Percentiles rank a stretch among this genome's conserved stretches.
These are phyloP conservation scores for Chaenocephalus aceratus DNA, from an alignment of 2,113 vertebrate genomes.

Conservation along the genomic window DNA sequence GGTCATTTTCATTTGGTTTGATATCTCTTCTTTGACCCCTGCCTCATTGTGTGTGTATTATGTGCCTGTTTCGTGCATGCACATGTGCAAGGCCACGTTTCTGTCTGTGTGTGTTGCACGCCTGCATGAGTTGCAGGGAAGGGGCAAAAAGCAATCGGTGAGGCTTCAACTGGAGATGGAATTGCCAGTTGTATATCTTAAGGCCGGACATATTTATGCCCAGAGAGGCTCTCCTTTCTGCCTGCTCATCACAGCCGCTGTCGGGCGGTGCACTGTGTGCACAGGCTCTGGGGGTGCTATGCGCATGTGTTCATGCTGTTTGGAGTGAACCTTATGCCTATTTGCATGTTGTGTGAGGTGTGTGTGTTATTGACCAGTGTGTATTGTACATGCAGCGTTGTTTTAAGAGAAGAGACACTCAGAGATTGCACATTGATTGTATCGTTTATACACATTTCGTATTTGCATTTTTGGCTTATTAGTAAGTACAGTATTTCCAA, in stretches of 20 bases:
- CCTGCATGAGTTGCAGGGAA: constrained; percentile 39
- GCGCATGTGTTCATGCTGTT: not conserved
- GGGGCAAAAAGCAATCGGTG: constrained; percentile 64
- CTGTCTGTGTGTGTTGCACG: constrained; percentile 24
- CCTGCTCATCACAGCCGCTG: constrained; percentile 73
- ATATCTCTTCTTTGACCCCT: constrained; percentile 55
- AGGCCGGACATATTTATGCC: constrained; percentile 74
- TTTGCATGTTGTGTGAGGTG: not conserved
- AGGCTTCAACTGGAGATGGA: constrained; percentile 68
- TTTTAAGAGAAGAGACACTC: too few relatives aligned
- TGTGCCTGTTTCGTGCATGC: constrained; percentile 8
- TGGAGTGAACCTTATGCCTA: not conserved
- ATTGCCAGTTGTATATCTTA: constrained; percentile 74
- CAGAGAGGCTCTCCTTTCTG: constrained; percentile 68
- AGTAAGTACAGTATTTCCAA: too few relatives aligned
- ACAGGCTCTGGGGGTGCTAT: not conserved
- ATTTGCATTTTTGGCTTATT: too few relatives aligned
- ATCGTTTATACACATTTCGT: too few relatives aligned
- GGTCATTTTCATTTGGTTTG: constrained; percentile 49
- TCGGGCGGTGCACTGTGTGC: constrained; percentile 25
- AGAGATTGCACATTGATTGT: too few relatives aligned
- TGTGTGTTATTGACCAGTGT: too few relatives aligned
- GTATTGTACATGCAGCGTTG: too few relatives aligned
- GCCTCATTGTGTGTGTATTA: not conserved
- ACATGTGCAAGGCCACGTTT: constrained; percentile 13